These are phyloP conservation scores for Halocynthia aurantium DNA, from an alignment of 23 tunicate species.

Conservation along the genomic window DNA sequence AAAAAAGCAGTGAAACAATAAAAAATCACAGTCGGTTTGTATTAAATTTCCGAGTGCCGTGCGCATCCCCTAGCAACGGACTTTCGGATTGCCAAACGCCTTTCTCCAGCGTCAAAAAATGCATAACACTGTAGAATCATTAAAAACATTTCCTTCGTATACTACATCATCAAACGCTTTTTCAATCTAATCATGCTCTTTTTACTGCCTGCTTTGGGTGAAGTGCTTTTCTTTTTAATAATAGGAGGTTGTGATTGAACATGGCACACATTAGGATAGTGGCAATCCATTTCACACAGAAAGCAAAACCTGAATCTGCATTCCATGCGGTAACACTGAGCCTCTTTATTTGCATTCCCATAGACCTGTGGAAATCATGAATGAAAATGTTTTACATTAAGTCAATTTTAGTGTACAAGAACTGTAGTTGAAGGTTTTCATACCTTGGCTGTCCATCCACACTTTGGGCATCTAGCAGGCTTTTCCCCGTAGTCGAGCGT, in stretches of 20 bases:
- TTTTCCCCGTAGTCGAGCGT: slow-evolving; percentile 12
- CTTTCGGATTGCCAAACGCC: too few relatives aligned
- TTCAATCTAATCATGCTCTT: slow-evolving; percentile 16
- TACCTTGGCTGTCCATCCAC: slow-evolving; percentile 26
- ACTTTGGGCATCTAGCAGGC: slow-evolving; percentile 8
- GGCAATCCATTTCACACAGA: slow-evolving; percentile 3
- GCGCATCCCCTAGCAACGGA: too few relatives aligned
- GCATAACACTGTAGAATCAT: too few relatives aligned
- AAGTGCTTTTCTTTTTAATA: not conserved
- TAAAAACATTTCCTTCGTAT: too few relatives aligned
- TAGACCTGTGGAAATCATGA: slow-evolving; percentile 15
- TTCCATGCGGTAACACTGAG: slow-evolving; percentile 12
- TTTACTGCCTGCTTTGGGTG: slow-evolving; percentile 11
- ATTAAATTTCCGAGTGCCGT: too few relatives aligned
- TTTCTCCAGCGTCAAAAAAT: too few relatives aligned
- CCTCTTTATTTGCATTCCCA: slow-evolving; percentile 4
- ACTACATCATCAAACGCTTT: slow-evolving; percentile 17
- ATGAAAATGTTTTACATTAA: not conserved
- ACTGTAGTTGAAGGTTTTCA: not conserved
- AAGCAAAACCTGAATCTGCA: slow-evolving; percentile 12
- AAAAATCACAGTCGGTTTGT: too few relatives aligned
- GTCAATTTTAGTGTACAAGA: not conserved
- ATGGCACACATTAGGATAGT: slow-evolving; percentile 7
- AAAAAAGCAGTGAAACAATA: too few relatives aligned
- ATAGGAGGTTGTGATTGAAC: not conserved